These are phyloP conservation scores for Loripinus fragilis DNA, from an alignment of 2,888 invertebrate genomes.

Conservation along the genomic window DNA sequence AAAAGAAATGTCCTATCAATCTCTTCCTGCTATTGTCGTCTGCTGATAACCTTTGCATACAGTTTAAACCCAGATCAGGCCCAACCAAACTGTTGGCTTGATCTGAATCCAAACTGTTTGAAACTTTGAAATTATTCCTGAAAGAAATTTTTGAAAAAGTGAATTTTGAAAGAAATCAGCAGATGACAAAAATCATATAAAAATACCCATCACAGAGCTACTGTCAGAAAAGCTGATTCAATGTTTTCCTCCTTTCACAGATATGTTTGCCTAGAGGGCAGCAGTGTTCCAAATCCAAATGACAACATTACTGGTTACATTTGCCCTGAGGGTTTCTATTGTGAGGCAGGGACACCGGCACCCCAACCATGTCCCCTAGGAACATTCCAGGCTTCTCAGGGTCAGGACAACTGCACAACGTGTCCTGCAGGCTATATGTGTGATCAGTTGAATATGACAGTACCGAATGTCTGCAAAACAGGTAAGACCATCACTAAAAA, in stretches of 20 bases:
- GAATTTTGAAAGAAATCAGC: too few species aligned
- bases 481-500: constrained; percentile 70
- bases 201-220: too few species aligned
- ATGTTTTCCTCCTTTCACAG: constrained; percentile 61
- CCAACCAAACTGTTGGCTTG: too few species aligned
- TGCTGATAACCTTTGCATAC: too few species aligned
- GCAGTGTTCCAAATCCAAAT: constrained; percentile 74
- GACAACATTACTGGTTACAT: constrained; percentile 75
- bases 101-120: too few species aligned
- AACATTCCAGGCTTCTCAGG: constrained; percentile 77
- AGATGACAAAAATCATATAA: too few species aligned
- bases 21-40: too few species aligned
- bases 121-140: too few species aligned
- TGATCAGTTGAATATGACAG: constrained; percentile 76
- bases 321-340: constrained; percentile 80
- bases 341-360: constrained; percentile 74
- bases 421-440: constrained; percentile 80
- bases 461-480: constrained; percentile 74
- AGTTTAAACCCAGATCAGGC: too few species aligned
- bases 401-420: constrained; percentile 75
- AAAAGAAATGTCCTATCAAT: too few species aligned
- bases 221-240: too few species aligned
- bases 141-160: too few species aligned
- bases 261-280: constrained; percentile 80
- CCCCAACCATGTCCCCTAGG: constrained; percentile 79